Conservation (phyloP, 2,113 vertebrate genomes). For the Merops nubicus region DNA sequence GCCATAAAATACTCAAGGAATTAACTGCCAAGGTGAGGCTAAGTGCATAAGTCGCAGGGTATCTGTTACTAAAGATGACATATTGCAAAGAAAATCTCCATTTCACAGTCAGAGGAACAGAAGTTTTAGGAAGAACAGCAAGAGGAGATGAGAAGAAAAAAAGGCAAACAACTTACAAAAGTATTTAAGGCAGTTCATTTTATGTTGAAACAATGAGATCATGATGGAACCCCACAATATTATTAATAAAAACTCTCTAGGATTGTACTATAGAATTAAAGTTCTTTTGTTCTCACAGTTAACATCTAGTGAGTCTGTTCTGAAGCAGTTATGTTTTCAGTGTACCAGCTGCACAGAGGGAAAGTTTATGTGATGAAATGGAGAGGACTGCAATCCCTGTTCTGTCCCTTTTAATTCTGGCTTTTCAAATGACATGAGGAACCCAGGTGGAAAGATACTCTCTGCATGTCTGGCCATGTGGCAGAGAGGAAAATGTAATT, state of each 20-base stretch:
- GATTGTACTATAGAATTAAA: not conserved
- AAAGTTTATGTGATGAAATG: slow-evolving; percentile 10
- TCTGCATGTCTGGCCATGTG: slow-evolving; percentile 4
- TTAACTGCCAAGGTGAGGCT: not conserved
- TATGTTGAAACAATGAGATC: not conserved
- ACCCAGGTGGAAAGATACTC: slow-evolving; percentile 50
- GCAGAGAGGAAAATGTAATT: slow-evolving; percentile 56
- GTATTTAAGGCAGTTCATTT: not conserved
- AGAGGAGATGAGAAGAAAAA: not conserved
- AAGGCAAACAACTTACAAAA: not conserved
- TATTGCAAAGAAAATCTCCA: not conserved
- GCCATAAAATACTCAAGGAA: not conserved
- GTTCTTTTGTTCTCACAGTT: not conserved
- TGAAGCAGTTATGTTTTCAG: not conserved
- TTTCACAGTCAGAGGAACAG: not conserved
- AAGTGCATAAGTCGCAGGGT: not conserved
- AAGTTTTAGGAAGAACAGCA: not conserved
- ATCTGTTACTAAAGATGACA: not conserved
- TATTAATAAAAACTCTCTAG: not conserved
- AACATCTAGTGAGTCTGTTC: not conserved
- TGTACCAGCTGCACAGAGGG: slow-evolving; percentile 13
- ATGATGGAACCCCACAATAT: not conserved
- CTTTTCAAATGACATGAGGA: slow-evolving; percentile 42
- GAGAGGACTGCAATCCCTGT: slow-evolving; percentile 41
- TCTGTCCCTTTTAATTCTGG: slow-evolving; percentile 64